Conservation (phyloP, 2,797 vertebrate species). For the Anguilla marmorata region DNA sequence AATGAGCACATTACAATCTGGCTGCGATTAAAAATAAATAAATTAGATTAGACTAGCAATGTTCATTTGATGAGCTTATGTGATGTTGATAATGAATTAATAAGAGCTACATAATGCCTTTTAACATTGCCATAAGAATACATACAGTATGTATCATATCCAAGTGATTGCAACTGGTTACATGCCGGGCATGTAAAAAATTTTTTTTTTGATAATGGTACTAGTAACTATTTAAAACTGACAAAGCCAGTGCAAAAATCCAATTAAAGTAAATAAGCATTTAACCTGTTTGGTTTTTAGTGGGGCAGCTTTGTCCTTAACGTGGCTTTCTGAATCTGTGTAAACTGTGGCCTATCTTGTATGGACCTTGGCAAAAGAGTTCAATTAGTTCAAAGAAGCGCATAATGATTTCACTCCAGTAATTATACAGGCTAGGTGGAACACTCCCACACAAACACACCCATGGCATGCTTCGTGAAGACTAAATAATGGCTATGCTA, state of each 20-base stretch:
- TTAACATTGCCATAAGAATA: not conserved
- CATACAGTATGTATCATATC: not conserved
- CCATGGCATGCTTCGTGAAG: conserved; percentile 58
- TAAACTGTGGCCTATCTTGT: conserved; percentile 70
- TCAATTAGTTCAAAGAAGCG: conserved; percentile 71
- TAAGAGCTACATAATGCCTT: not conserved
- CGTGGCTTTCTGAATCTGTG: conserved; percentile 63
- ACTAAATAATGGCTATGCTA: conserved; percentile 59
- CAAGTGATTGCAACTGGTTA: too few relatives aligned
- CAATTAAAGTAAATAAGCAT: not conserved
- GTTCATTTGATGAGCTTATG: not conserved
- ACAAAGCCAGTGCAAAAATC: not conserved
- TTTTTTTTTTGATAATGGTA: not conserved
- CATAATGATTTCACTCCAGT: conserved; percentile 75
- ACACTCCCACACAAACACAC: conserved; percentile 58
- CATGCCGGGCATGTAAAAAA: too few relatives aligned
- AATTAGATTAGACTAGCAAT: not conserved
- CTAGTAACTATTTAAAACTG: not conserved
- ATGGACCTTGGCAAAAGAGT: conserved; percentile 70
- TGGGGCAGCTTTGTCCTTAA: conserved; percentile 51
- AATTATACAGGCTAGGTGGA: conserved; percentile 74
- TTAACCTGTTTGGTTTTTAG: not conserved
- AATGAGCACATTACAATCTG: not conserved
- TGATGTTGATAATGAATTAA: not conserved
- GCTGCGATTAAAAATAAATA: not conserved